Conservation (phyloP, 2,888 invertebrate genomes). For the Venustoraphidia nigricollis region DNA sequence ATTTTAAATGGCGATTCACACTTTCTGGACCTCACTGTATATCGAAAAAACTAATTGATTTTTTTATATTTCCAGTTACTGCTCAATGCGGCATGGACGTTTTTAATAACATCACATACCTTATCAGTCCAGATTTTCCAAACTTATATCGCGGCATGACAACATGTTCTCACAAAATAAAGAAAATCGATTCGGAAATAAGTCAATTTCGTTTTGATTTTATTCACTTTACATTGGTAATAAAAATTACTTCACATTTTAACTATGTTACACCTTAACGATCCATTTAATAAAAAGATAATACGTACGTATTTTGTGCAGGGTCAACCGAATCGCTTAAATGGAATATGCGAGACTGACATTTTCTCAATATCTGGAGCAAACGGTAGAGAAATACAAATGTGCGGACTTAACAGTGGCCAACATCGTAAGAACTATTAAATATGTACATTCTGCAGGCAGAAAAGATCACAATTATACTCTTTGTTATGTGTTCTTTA, state of each 20-base stretch:
- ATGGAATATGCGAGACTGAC: slow-evolving; percentile 67
- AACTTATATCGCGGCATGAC: slow-evolving; percentile 52
- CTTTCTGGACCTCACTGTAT: too few relatives aligned
- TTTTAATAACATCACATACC: slow-evolving; percentile 66
- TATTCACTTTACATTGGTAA: slow-evolving; percentile 65
- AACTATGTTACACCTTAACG: not conserved
- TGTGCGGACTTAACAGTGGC: slow-evolving; percentile 73
- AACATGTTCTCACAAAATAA: slow-evolving; percentile 55
- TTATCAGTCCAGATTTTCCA: slow-evolving; percentile 69
- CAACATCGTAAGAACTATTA: slow-evolving; percentile 48
- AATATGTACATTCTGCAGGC: too few relatives aligned
- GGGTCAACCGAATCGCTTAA: slow-evolving; percentile 69
- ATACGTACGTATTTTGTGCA: slow-evolving; percentile 21
- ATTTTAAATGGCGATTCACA: too few relatives aligned
- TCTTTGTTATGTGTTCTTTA: too few relatives aligned
- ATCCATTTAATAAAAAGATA: not conserved
- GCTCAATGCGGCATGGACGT: slow-evolving; percentile 56
- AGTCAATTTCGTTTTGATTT: slow-evolving; percentile 75
- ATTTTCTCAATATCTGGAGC: slow-evolving; percentile 44
- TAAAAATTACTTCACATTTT: not conserved
- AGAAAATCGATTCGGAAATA: slow-evolving; percentile 61
- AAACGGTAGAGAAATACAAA: slow-evolving; percentile 36
- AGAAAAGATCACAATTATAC: too few relatives aligned
- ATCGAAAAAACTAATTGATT: too few relatives aligned
- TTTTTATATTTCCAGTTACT: slow-evolving; percentile 38